phyloP scores from a whole-genome alignment of 2,888 invertebrate genomes.

The Pegoplata infirma region DNA sequence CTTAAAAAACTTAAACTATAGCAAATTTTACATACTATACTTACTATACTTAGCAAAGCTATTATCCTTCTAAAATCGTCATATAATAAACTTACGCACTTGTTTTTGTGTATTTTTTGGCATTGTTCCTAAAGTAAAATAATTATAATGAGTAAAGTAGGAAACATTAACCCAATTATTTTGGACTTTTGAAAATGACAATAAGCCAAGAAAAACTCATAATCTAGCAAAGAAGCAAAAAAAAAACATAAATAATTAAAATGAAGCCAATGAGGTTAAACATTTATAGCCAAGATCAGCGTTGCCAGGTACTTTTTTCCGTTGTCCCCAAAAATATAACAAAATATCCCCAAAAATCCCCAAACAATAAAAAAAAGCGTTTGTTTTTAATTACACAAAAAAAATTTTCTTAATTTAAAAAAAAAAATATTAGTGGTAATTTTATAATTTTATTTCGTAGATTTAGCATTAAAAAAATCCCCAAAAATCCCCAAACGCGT shows the following conservation, averaged over 20 bases:
- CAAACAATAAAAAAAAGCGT: too few relatives aligned
- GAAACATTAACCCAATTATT: conserved; percentile 54
- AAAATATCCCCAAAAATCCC: too few relatives aligned
- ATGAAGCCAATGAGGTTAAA: conserved; percentile 47
- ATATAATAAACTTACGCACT: conserved; percentile 25
- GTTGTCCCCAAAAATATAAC: too few relatives aligned
- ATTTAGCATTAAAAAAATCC: too few relatives aligned
- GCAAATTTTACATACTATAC: not conserved
- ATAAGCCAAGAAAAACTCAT: conserved; percentile 7
- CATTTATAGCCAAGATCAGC: too few relatives aligned
- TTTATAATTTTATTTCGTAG: too few relatives aligned
- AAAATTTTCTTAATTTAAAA: too few relatives aligned
- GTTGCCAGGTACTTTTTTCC: too few relatives aligned
- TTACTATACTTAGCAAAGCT: conserved; percentile 41
- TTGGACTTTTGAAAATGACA: conserved; percentile 19
- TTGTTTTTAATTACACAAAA: too few relatives aligned
- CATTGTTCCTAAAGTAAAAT: conserved; percentile 47
- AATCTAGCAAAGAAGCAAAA: not conserved
- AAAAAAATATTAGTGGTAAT: too few relatives aligned
- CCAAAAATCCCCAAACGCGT: too few relatives aligned
- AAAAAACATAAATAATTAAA: not conserved
- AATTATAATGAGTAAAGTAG: conserved; percentile 26
- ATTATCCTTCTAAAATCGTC: too few relatives aligned
- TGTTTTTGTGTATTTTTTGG: conserved; percentile 36
- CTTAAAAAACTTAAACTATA: conserved; percentile 4